Percentiles rank a stretch among this genome's conserved stretches.
Evolutionary conservation across 2,113 vertebrate genomes (phyloP).

Genomic region (Oryzias javanicus): DNA sequence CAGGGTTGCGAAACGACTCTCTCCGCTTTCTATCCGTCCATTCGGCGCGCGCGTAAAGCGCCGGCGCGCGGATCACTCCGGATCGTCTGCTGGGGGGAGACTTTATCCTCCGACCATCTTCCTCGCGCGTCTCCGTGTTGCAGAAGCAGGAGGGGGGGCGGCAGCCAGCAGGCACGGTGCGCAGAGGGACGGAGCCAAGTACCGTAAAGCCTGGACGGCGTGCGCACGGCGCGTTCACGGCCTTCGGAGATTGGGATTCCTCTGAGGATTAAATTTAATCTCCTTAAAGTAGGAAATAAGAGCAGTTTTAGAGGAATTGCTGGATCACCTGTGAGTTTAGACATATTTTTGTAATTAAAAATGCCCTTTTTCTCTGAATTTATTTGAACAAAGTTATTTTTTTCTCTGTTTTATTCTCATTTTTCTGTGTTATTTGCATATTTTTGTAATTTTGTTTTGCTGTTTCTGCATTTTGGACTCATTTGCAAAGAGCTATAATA

Average conservation of each 20-base stretch:
- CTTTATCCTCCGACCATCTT: conserved; percentile 16
- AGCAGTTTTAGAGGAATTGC: too few species aligned
- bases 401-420: not conserved
- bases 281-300: not conserved
- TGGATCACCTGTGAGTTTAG: too few species aligned
- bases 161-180: conserved; percentile 38
- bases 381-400: too few species aligned
- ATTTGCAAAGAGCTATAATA: too few species aligned
- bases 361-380: too few species aligned
- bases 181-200: conserved; percentile 29
- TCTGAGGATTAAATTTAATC: not conserved
- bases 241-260: not conserved
- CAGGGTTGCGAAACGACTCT: conserved; percentile 37
- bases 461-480: too few species aligned
- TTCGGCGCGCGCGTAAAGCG: not conserved
- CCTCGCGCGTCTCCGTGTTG: conserved; percentile 36
- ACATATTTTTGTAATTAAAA: too few species aligned
- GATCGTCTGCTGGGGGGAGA: not conserved
- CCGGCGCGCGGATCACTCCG: not conserved
- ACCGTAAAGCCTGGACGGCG: conserved; percentile 30
- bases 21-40: not conserved
- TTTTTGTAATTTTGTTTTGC: too few species aligned
- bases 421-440: too few species aligned
- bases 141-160: conserved; percentile 17
- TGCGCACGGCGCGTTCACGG: conserved; percentile 2